These are phyloP conservation scores for Apis dorsata DNA, from an alignment of 1,140 invertebrate genomes.

Conservation along the genomic window DNA sequence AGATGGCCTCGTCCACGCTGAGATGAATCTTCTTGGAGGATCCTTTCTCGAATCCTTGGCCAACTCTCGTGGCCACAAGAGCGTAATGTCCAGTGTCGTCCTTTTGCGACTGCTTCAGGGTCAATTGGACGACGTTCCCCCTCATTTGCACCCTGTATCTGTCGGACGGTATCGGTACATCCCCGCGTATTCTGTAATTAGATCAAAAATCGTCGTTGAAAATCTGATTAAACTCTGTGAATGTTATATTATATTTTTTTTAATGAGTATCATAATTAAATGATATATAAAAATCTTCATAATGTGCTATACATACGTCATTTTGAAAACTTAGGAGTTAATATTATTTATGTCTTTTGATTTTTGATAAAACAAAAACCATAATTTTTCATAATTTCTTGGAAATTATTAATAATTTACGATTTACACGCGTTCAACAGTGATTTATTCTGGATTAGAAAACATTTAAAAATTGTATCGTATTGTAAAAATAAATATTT, in stretches of 20 bases:
- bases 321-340: no score
- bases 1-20: constrained; percentile 69
- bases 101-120: constrained; percentile 80
- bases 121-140: constrained; percentile 80
- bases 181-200: constrained; percentile 67
- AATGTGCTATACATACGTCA: no score
- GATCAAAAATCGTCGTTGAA: neutral
- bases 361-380: no score
- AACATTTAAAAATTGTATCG: no score
- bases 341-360: no score
- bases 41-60: constrained; percentile 64
- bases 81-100: constrained; percentile 82
- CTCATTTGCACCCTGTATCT: constrained; percentile 75
- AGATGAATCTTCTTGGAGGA: constrained; percentile 70
- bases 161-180: constrained; percentile 73
- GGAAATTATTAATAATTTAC: no score
- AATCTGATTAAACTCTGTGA: neutral
- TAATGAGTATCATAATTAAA: no score
- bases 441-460: no score
- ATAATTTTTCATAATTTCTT: no score
- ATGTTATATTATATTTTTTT: neutral
- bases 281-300: no score
- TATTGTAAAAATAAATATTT: no score
- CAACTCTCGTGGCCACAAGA: constrained; percentile 81
- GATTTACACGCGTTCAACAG: no score